Conservation (phyloP, 2,797 vertebrate genomes). For the Vespertilio murinus region DNA sequence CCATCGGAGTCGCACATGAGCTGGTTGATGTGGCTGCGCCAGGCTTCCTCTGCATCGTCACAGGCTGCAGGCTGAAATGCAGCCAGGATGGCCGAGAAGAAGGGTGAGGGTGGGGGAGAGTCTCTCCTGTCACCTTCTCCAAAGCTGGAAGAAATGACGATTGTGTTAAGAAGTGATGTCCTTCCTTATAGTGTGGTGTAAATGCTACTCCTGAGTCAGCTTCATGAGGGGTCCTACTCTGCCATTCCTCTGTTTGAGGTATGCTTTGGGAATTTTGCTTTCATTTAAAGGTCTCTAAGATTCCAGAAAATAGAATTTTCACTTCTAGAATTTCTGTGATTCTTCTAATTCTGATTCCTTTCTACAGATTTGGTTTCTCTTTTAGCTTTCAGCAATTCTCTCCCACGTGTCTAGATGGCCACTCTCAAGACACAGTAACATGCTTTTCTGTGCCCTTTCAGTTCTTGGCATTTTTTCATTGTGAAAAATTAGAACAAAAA, state of each 20-base stretch:
- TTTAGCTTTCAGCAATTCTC: not conserved
- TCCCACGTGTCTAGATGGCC: not conserved
- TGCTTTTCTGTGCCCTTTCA: not conserved
- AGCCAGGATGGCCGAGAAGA: conserved; percentile 98
- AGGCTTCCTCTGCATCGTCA: conserved; percentile 96
- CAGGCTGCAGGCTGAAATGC: conserved; percentile 96
- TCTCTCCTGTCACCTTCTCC: conserved; percentile 91
- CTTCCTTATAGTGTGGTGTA: rapidly evolving
- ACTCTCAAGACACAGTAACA: not conserved
- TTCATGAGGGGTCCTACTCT: rapidly evolving
- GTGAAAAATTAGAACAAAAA: not conserved
- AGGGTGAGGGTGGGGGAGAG: conserved; percentile 95
- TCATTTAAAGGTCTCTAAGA: not conserved
- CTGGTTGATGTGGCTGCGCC: conserved; percentile 96
- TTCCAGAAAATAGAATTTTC: not conserved
- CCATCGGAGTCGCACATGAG: conserved; percentile 96
- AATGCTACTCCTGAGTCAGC: not conserved
- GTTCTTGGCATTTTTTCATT: not conserved
- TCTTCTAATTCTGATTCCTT: not conserved
- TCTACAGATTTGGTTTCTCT: not conserved
- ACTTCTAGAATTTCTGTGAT: not conserved
- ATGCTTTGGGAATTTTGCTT: not conserved
- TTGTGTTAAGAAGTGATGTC: not conserved
- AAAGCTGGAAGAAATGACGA: conserved; percentile 85
- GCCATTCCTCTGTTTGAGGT: not conserved